Conservation (phyloP, 92 coral and sea anemone species). For the Ricordea florida region DNA sequence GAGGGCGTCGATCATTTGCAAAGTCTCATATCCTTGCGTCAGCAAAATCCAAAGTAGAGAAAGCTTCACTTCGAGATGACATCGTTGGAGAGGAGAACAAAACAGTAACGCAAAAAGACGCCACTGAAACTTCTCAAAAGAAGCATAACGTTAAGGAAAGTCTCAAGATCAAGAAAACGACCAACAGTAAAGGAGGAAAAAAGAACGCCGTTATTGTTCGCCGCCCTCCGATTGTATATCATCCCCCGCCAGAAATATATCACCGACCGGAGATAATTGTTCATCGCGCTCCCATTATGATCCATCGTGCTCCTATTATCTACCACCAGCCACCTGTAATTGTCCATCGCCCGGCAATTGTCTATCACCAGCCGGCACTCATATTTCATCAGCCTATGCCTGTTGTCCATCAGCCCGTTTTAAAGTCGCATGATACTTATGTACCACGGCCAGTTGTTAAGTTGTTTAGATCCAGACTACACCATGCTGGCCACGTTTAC, state of each 20-base stretch:
- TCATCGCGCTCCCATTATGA: conserved; percentile 93
- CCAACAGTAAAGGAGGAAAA: conserved; percentile 74
- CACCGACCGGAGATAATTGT: conserved; percentile 97
- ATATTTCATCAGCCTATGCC: conserved; percentile 91
- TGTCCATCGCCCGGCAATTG: conserved; percentile 94
- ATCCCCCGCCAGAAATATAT: conserved; percentile 96
- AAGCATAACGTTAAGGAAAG: conserved; percentile 37
- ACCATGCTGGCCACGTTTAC: conserved; percentile 62
- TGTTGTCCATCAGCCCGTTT: conserved; percentile 80
- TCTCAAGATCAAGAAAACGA: conserved; percentile 53
- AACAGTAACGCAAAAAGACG: background rate
- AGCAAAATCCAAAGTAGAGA: conserved; percentile 13
- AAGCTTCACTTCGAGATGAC: conserved; percentile 58
- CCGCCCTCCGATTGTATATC: conserved; percentile 95
- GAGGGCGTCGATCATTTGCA: conserved; percentile 42
- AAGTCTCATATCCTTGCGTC: conserved; percentile 70
- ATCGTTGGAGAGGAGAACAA: conserved; percentile 30
- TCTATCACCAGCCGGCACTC: conserved; percentile 87
- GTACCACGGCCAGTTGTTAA: conserved; percentile 63
- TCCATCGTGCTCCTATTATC: conserved; percentile 93
- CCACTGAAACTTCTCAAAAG: background rate
- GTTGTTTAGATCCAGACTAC: conserved; percentile 59
- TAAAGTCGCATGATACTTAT: conserved; percentile 81
- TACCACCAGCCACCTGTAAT: conserved; percentile 97
- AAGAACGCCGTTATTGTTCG: conserved; percentile 84